These are phyloP conservation scores for Labeo catla DNA, from an alignment of 2,113 vertebrate species.

Conservation along the genomic window DNA sequence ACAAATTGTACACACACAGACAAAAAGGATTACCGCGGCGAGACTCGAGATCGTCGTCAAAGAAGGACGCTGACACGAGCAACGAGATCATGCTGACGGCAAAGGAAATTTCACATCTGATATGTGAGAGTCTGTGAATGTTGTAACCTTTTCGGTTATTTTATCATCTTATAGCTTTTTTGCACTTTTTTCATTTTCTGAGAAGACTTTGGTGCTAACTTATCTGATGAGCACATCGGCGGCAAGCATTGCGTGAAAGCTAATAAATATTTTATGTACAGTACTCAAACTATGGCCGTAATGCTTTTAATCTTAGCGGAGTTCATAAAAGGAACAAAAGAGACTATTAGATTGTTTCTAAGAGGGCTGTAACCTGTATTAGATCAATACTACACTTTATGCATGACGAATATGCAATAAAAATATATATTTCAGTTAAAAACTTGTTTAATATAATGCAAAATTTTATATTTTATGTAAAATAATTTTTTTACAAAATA, in stretches of 20 bases:
- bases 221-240: background rate
- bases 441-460: too few relatives aligned
- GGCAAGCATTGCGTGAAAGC: background rate
- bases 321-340: conserved; percentile 23
- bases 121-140: background rate
- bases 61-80: background rate
- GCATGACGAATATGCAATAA: too few relatives aligned
- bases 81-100: background rate
- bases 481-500: too few relatives aligned
- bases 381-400: too few relatives aligned
- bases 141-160: background rate
- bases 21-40: conserved; percentile 37
- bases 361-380: background rate
- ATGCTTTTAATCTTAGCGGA: conserved; percentile 2
- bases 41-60: background rate
- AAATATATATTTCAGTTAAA: too few relatives aligned
- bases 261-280: conserved; percentile 21
- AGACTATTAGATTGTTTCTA: background rate
- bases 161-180: background rate
- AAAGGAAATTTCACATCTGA: conserved; percentile 4
- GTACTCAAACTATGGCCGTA: background rate
- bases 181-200: background rate
- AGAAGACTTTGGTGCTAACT: background rate
- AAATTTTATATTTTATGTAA: too few relatives aligned
- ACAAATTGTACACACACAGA: conserved; percentile 43